A percentile compares a stretch with the other conserved stretches of the same genome.
phyloP scores from a whole-genome alignment of 2,888 invertebrate species.

The Zygaena filipendulae region DNA sequence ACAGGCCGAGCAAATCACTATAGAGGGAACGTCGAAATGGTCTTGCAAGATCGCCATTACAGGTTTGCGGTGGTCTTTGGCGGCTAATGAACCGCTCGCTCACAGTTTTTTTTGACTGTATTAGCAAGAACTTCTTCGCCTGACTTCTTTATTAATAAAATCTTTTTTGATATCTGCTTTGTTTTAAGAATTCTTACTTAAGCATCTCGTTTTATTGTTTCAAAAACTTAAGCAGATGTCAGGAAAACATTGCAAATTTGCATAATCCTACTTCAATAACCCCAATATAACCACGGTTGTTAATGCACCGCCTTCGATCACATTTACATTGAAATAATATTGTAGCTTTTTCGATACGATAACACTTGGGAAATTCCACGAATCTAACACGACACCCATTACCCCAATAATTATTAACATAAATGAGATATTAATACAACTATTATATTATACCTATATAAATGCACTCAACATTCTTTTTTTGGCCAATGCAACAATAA shows the following conservation, averaged over 20 bases:
- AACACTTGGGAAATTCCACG: constrained; percentile 61
- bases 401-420: constrained; percentile 17
- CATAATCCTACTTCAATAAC: constrained; percentile 51
- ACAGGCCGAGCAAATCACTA: constrained; percentile 97
- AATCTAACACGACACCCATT: constrained; percentile 51
- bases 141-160: constrained; percentile 45
- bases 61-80: constrained; percentile 80
- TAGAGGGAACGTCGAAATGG: constrained; percentile 99
- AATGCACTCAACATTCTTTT: too few relatives aligned
- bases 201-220: constrained; percentile 6
- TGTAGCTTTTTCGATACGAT: constrained; percentile 46
- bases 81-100: constrained; percentile 64
- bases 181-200: constrained; percentile 4
- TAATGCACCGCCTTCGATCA: constrained; percentile 60
- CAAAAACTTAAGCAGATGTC: constrained; percentile 40
- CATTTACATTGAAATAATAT: constrained; percentile 39
- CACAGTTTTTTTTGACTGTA: constrained; percentile 65
- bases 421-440: too few relatives aligned
- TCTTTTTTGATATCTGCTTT: constrained; percentile 52
- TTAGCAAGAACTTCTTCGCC: constrained; percentile 63
- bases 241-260: constrained; percentile 41
- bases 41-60: constrained; percentile 99
- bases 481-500: too few relatives aligned
- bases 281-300: constrained; percentile 53
- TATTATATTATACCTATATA: constrained; percentile 28